Evolutionary conservation across 2,797 vertebrate genomes (phyloP).

Genomic region (Pseudochirops corinnae): DNA sequence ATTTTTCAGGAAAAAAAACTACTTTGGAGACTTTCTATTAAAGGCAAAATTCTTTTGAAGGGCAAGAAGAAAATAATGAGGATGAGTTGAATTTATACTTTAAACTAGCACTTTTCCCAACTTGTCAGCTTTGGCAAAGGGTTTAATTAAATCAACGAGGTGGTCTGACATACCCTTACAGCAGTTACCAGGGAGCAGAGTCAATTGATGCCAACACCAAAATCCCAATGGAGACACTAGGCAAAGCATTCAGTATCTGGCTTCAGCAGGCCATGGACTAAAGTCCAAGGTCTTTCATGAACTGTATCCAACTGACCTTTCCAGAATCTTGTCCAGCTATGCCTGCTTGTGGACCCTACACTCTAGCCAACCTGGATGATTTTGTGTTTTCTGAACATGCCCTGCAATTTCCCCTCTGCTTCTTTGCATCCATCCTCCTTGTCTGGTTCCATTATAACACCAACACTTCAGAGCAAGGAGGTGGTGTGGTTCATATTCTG

Average conservation of each 20-base stretch:
- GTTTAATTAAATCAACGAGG: slow-evolving; percentile 61
- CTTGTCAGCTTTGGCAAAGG: slow-evolving; percentile 55
- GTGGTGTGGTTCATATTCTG: neutral
- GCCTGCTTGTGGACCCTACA: neutral
- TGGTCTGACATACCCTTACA: neutral
- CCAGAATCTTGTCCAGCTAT: neutral
- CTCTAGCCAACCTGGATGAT: neutral
- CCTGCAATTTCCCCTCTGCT: neutral
- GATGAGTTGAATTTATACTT: slow-evolving; percentile 26
- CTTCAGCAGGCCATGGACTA: neutral
- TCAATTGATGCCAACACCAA: neutral
- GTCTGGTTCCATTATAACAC: neutral
- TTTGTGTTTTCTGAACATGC: neutral
- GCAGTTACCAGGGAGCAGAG: neutral
- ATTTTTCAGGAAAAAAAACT: neutral
- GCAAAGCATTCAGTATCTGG: too few species aligned
- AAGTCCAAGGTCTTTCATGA: neutral
- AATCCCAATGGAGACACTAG: neutral
- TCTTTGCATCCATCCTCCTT: neutral
- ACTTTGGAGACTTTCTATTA: slow-evolving; percentile 43
- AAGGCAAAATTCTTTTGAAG: neutral
- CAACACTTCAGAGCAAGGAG: neutral
- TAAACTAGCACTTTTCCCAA: slow-evolving; percentile 42
- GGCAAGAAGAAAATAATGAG: neutral
- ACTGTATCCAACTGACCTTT: neutral